Conservation (phyloP, 2,113 vertebrate genomes). For the Circaetus gallicus region DNA sequence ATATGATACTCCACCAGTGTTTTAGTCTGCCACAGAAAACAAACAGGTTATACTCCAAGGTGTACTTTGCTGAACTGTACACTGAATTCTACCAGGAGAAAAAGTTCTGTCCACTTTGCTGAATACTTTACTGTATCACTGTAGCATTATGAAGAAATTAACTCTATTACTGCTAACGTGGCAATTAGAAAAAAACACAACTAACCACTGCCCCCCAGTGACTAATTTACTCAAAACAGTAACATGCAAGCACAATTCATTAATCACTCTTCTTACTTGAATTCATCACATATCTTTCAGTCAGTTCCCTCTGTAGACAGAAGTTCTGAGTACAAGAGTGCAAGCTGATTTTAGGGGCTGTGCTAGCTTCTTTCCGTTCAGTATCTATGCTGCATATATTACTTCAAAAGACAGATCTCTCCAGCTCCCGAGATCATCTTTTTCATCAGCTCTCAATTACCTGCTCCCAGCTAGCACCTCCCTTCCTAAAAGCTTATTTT, state of each 20-base stretch:
- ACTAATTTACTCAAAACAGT: neutral
- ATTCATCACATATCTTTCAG: neutral
- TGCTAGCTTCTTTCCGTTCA: neutral
- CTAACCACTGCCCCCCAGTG: slow-evolving; percentile 32
- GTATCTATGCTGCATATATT: neutral
- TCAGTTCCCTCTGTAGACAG: neutral
- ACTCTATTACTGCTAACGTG: neutral
- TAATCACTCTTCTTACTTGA: neutral
- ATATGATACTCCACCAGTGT: neutral
- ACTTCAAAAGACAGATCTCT: neutral
- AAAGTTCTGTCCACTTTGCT: neutral
- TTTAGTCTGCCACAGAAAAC: neutral
- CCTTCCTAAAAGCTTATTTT: neutral
- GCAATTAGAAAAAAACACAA: neutral
- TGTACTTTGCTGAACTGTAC: neutral
- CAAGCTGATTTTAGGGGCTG: neutral
- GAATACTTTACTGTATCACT: neutral
- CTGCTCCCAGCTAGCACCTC: neutral
- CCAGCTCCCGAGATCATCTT: neutral
- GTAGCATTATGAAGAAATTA: neutral
- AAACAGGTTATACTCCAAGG: neutral
- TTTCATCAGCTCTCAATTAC: neutral
- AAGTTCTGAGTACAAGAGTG: neutral
- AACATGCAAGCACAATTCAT: neutral
- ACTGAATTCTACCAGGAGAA: neutral